Conservation (phyloP, 2,888 invertebrate genomes). For the Tetragonisca angustula region DNA sequence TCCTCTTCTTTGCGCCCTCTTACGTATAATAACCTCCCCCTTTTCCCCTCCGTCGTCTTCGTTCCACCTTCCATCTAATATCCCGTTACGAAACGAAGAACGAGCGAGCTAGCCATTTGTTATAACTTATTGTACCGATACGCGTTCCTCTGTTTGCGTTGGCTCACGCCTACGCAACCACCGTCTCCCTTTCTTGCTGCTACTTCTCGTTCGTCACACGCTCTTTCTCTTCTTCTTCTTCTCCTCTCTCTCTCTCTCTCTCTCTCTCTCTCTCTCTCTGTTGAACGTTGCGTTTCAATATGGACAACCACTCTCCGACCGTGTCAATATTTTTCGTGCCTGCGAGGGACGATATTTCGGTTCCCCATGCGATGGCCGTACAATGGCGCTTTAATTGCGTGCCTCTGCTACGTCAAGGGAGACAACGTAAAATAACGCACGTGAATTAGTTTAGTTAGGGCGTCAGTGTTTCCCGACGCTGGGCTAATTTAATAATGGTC, state of each 20-base stretch:
- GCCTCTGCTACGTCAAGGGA: not conserved
- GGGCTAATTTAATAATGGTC: not conserved
- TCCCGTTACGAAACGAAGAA: conserved; percentile 45
- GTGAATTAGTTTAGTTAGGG: conserved; percentile 12
- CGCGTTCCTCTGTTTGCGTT: conserved; percentile 68
- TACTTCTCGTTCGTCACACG: not conserved
- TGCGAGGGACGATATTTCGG: conserved; percentile 36
- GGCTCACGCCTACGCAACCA: conserved; percentile 65
- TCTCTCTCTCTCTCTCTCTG: not conserved
- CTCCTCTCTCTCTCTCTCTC: not conserved
- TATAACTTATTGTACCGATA: conserved; percentile 73
- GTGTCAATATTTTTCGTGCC: conserved; percentile 55
- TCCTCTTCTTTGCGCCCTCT: conserved; percentile 16
- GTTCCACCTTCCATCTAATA: not conserved
- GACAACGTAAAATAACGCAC: conserved; percentile 1
- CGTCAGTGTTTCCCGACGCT: not conserved
- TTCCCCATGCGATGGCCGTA: not conserved
- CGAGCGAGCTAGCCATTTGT: conserved; percentile 71
- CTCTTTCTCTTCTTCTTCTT: not conserved
- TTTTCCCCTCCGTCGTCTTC: too few species aligned
- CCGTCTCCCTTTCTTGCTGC: not conserved
- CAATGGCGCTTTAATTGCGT: conserved; percentile 42
- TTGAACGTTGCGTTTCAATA: conserved; percentile 29
- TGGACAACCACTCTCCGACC: conserved; percentile 15
- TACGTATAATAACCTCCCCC: not conserved